Evolutionary conservation across 2,888 invertebrate species (phyloP).

Genomic region (Ferrisia virgata): DNA sequence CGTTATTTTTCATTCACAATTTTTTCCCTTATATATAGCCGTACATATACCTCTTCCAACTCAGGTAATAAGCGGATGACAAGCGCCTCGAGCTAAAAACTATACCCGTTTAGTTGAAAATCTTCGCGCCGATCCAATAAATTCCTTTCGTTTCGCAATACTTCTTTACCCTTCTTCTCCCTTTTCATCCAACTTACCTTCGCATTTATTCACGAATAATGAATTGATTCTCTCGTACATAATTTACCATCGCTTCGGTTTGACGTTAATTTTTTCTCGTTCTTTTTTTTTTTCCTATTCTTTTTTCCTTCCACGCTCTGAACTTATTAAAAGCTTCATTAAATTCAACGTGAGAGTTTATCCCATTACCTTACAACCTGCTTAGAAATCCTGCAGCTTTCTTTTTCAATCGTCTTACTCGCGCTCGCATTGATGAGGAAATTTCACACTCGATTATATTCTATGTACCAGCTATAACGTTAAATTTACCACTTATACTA

Average conservation of each 20-base stretch:
- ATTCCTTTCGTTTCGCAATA: not conserved
- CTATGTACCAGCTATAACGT: not conserved
- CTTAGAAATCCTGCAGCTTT: not conserved
- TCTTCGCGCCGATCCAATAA: not conserved
- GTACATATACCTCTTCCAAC: too few species aligned
- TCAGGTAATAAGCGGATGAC: not conserved
- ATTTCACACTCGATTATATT: not conserved
- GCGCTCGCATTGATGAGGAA: not conserved
- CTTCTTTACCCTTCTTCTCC: not conserved
- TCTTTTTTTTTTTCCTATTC: not conserved
- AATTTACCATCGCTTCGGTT: not conserved
- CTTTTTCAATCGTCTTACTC: not conserved
- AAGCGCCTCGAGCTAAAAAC: not conserved
- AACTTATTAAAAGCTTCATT: slow-evolving; percentile 12
- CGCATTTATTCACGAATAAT: not conserved
- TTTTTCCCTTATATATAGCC: too few species aligned
- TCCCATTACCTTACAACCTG: not conserved
- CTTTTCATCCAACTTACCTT: not conserved
- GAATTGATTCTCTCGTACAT: not conserved
- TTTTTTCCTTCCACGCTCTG: not conserved
- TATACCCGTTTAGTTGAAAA: not conserved
- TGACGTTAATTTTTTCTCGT: not conserved
- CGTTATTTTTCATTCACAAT: not conserved
- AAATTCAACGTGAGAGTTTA: not conserved
- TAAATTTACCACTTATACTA: too few species aligned